Evolutionary conservation across 2,797 vertebrate species (phyloP), one percentile per base, ranked within the genome.

Genomic region (Nasua narica): DNA sequence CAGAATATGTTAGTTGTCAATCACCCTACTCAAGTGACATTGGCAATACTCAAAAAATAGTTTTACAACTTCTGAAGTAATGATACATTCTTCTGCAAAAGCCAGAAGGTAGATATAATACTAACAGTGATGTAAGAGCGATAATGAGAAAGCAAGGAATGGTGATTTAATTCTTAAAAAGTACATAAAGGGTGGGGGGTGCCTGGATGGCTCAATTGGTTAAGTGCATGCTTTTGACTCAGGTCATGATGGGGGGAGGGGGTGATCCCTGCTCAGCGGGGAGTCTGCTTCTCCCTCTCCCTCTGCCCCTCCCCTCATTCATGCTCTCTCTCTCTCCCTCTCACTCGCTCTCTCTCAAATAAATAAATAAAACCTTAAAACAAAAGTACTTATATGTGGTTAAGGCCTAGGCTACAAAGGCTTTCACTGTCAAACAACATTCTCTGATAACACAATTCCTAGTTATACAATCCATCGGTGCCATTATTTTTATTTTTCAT

Each of bases 381-480:
- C 54, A 72, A 90, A n/a, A 58, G 50, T 77, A n/a, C 23, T 95
- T 87, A 69, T 83, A 19, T 9, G 37, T 81, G 29, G 43, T 50
- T 72, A 19, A 60, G 54, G 29, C 52, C 43, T 87, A 62, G 58
- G 78, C n/a, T 96, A 54, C 18, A 69, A 69, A 62, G 81, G 14
- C 29, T 86, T 97, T 95, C 18, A 95, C 46, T 92, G 79, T 27
- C 32, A 95, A 84, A 88, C 14, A 88, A 77, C 48, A 82, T 37
- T 82, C 62, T 87, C 27, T 65, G 54, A 81, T 35, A 91, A 93
- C 62, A 16, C 5, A 92, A 91, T 81, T 70, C 69, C 60, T 76
- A 84, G n/a, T 27, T 76, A 77, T 86, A 50, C 21, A 76, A 90
- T 43, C 35, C 23, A 76, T 11, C n/a, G 35, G 8, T 72, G 69